phyloP scores from a whole-genome alignment of 2,113 vertebrate genomes.

The Pandion haliaetus region DNA sequence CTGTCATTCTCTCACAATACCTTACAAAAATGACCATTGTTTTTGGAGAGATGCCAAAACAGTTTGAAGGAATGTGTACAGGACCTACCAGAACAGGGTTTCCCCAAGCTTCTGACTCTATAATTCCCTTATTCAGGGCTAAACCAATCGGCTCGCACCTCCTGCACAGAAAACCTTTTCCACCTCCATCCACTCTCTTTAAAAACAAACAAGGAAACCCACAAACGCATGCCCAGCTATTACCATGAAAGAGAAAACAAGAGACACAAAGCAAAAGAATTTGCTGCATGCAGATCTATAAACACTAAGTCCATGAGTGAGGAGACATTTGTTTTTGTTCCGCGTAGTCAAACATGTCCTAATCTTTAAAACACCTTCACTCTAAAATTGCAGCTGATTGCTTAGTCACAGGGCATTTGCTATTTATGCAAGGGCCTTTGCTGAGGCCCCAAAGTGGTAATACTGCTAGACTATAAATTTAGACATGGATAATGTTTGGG shows the following conservation, averaged over 20 bases:
- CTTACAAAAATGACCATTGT: background rate
- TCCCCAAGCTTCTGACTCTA: background rate
- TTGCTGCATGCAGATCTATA: background rate
- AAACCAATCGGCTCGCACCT: background rate
- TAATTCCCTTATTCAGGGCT: constrained; percentile 19
- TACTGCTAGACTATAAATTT: background rate
- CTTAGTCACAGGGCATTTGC: background rate
- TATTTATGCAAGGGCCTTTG: background rate
- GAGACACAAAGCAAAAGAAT: constrained; percentile 34
- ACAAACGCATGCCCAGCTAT: constrained; percentile 1
- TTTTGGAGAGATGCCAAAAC: background rate
- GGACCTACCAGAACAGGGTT: background rate
- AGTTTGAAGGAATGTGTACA: background rate
- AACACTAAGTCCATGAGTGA: background rate
- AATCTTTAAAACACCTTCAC: background rate
- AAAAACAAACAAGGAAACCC: constrained; percentile 46
- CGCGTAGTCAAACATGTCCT: background rate
- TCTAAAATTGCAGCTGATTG: background rate
- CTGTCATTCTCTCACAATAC: background rate
- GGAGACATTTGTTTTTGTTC: background rate
- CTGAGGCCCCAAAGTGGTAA: background rate
- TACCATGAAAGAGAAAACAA: constrained; percentile 4
- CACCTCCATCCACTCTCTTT: background rate
- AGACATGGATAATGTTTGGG: background rate
- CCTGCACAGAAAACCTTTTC: background rate